phyloP scores from a whole-genome alignment of 1,140 invertebrate genomes.

The Ridgeia piscesae region DNA sequence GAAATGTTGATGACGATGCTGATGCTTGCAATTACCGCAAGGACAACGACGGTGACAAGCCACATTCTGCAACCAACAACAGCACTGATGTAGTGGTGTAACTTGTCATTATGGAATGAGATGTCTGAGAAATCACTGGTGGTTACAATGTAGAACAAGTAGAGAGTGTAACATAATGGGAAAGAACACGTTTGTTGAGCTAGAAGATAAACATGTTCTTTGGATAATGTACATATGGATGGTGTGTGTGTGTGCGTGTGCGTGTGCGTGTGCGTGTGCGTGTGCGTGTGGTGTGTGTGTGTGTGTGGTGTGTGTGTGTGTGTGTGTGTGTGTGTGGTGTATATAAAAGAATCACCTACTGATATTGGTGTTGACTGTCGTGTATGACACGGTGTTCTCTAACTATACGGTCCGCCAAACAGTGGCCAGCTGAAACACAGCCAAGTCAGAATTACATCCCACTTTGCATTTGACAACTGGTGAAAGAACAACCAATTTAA shows the following conservation, averaged over 20 bases:
- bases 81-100: neutral
- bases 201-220: too few relatives aligned
- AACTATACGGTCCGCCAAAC: neutral
- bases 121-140: neutral
- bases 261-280: too few relatives aligned
- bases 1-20: neutral
- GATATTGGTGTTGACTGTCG: neutral
- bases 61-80: neutral
- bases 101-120: neutral
- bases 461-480: neutral
- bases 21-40: neutral
- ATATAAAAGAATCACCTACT: neutral
- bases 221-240: too few relatives aligned
- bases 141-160: neutral
- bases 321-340: neutral
- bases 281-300: neutral
- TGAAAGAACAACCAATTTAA: neutral
- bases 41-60: neutral
- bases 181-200: neutral
- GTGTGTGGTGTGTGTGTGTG: neutral
- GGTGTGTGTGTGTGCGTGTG: too few relatives aligned
- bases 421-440: neutral
- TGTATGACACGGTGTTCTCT: neutral
- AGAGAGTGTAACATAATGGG: neutral
- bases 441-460: neutral